A percentile compares a stretch with the other conserved stretches of the same genome.
phyloP scores from a whole-genome alignment of 2,797 vertebrate species.

The Harpagifer antarcticus region DNA sequence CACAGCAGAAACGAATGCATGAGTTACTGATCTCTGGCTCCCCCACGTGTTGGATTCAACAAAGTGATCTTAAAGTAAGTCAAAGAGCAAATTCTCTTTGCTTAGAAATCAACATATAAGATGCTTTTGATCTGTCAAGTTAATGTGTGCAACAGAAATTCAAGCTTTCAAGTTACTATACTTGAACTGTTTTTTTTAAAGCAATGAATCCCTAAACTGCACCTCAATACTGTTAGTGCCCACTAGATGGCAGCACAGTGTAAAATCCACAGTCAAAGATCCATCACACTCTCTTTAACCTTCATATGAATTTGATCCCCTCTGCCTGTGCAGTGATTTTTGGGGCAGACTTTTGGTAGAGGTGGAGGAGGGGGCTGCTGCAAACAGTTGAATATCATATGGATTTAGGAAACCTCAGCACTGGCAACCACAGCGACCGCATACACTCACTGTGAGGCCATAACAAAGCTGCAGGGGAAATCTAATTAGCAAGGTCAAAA shows the following conservation, averaged over 20 bases:
- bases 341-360: conserved; percentile 21
- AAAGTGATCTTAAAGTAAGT: neutral
- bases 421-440: conserved; percentile 72
- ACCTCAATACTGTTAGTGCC: neutral
- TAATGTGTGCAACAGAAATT: neutral
- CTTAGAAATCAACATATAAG: neutral
- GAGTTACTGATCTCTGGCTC: conserved; percentile 51
- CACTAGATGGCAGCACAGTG: conserved; percentile 76
- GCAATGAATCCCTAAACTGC: neutral
- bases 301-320: neutral
- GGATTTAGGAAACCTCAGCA: conserved; percentile 72
- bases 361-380: conserved; percentile 53
- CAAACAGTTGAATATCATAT: conserved; percentile 65
- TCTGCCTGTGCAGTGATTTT: conserved; percentile 26
- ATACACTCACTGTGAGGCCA: conserved; percentile 62
- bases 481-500: conserved; percentile 61
- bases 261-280: conserved; percentile 8
- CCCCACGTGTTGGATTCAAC: conserved; percentile 29
- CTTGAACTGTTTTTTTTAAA: neutral
- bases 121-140: neutral
- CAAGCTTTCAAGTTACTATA: rapidly evolving
- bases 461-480: conserved; percentile 62
- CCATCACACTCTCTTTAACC: neutral
- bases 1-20: neutral
- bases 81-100: neutral